Conservation (phyloP, 2,888 invertebrate species). For the Lissocephala sabroskyi region DNA sequence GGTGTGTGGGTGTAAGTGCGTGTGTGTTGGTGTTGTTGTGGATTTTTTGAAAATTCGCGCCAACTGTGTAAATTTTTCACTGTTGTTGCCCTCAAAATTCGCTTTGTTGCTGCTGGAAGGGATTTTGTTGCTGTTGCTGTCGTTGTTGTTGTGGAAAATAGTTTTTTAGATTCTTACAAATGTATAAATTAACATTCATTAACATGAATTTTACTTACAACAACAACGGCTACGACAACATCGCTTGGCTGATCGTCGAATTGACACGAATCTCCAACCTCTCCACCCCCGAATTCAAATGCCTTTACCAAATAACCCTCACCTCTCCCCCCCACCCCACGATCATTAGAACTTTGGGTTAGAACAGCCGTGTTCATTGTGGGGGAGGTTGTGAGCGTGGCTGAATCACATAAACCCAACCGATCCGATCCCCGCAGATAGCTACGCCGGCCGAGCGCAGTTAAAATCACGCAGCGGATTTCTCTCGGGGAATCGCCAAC, state of each 20-base stretch:
- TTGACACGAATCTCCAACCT: slow-evolving; percentile 2
- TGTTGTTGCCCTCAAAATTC: no score
- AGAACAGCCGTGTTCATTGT: slow-evolving; percentile 29
- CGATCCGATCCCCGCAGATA: no score
- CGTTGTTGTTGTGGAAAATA: slow-evolving; percentile 31
- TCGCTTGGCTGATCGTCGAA: neutral
- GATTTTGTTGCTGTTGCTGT: neutral
- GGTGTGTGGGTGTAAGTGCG: neutral
- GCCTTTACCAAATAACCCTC: no score
- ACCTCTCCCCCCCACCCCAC: no score
- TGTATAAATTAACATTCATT: slow-evolving; percentile 63
- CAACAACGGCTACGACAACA: slow-evolving; percentile 16
- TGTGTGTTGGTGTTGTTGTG: slow-evolving; percentile 6
- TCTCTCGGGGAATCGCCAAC: no score
- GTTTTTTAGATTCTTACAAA: slow-evolving; percentile 50
- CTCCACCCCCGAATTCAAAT: slow-evolving; percentile 7
- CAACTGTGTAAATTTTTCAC: neutral
- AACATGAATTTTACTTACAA: slow-evolving; percentile 49
- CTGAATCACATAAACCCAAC: slow-evolving; percentile 39
- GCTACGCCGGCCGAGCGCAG: no score
- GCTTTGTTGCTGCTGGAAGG: no score
- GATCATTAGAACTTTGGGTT: no score
- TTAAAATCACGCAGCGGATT: no score
- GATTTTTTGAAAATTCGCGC: slow-evolving; percentile 10
- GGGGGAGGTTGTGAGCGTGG: slow-evolving; percentile 49